Evolutionary conservation across 64 coral and sea anemone genomes (phyloP).

Genomic region (Porites australiensis): DNA sequence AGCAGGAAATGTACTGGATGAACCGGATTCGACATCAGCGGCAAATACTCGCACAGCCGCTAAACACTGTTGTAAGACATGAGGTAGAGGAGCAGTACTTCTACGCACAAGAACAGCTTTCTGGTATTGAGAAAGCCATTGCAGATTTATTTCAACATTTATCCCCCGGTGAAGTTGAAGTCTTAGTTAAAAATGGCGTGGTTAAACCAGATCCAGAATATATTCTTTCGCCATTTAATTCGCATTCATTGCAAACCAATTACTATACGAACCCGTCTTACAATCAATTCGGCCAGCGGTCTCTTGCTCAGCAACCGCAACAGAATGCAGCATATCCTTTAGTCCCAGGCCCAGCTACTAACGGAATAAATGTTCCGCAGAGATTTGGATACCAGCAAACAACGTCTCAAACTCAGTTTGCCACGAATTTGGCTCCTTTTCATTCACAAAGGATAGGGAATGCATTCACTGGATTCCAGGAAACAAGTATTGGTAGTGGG

Average conservation of each 20-base stretch:
- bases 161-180: slow-evolving; percentile 31
- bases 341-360: not conserved
- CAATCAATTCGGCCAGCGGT: slow-evolving; percentile 1
- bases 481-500: not conserved
- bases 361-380: slow-evolving; percentile 10
- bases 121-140: slow-evolving; percentile 55
- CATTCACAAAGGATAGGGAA: not conserved
- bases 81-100: slow-evolving; percentile 65
- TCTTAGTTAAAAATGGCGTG: slow-evolving; percentile 28
- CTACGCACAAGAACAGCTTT: slow-evolving; percentile 51
- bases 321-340: not conserved
- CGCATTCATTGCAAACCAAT: slow-evolving; percentile 21
- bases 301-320: slow-evolving; percentile 25
- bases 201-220: not conserved
- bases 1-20: slow-evolving; percentile 62
- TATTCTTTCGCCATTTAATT: not conserved
- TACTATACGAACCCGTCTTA: not conserved
- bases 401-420: not conserved
- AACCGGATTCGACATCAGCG: slow-evolving; percentile 41
- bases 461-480: not conserved
- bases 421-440: not conserved
- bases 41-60: slow-evolving; percentile 35
- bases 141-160: slow-evolving; percentile 35
- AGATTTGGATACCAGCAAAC: not conserved
- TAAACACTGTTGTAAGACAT: slow-evolving; percentile 29